Percentiles rank a stretch among this genome's conserved stretches.
These are phyloP conservation scores for Phoenoteleia sp. DNA, from an alignment of 2,888 invertebrate species.

Conservation along the genomic window DNA sequence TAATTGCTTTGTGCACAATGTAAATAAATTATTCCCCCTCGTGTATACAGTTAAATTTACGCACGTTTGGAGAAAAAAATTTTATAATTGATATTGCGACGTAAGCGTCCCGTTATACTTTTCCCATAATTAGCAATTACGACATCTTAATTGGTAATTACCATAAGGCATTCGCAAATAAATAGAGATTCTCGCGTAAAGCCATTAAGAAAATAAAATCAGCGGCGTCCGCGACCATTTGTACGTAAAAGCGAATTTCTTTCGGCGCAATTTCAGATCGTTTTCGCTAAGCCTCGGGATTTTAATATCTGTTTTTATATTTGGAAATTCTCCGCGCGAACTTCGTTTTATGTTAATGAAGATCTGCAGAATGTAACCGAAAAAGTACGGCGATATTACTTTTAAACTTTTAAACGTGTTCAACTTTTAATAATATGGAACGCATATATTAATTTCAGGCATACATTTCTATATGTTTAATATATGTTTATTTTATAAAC, in stretches of 20 bases:
- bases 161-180: constrained; percentile 71
- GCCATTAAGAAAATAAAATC: constrained; percentile 71
- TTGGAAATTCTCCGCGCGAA: constrained; percentile 36
- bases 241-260: constrained; percentile 66
- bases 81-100: constrained; percentile 62
- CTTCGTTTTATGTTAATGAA: constrained; percentile 48
- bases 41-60: constrained; percentile 63
- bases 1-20: constrained; percentile 50
- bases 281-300: constrained; percentile 54
- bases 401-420: background rate
- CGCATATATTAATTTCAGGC: no score
- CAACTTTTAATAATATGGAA: background rate
- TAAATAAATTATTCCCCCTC: constrained; percentile 59
- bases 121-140: constrained; percentile 75
- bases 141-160: constrained; percentile 73
- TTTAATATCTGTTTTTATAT: constrained; percentile 58
- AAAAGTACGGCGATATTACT: background rate
- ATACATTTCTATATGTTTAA: no score
- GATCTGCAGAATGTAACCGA: background rate
- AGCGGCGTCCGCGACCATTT: constrained; percentile 49
- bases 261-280: constrained; percentile 62
- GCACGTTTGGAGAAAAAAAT: constrained; percentile 45
- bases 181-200: constrained; percentile 69
- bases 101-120: constrained; percentile 73
- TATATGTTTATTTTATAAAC: no score